Percentiles rank a stretch among this genome's conserved stretches.
These are phyloP conservation scores for Apamea monoglypha DNA, from an alignment of 2,888 invertebrate genomes.

Conservation along the genomic window DNA sequence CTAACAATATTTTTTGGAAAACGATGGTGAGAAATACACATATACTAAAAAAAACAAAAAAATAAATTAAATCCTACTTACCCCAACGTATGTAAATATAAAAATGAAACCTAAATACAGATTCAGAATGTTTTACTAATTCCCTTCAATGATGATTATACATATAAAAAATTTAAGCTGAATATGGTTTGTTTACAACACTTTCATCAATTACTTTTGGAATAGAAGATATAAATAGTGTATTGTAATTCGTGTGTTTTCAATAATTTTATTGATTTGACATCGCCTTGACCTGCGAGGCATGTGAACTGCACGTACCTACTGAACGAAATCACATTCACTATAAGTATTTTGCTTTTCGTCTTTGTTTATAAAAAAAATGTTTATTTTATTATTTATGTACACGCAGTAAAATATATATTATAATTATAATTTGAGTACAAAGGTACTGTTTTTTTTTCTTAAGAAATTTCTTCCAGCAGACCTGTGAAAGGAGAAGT, in stretches of 20 bases:
- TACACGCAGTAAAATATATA: no score
- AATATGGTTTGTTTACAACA: background rate
- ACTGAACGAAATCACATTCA: constrained; percentile 28
- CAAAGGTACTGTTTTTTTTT: no score
- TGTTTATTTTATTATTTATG: no score
- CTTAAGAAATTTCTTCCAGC: no score
- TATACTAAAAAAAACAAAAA: no score
- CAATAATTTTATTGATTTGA: constrained; percentile 56
- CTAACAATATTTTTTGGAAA: background rate
- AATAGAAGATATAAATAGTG: background rate
- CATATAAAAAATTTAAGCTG: background rate
- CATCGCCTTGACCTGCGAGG: constrained; percentile 58
- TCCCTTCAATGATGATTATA: background rate
- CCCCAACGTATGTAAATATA: no score
- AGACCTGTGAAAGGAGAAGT: no score
- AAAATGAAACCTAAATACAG: background rate
- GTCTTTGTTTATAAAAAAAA: background rate
- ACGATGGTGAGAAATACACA: no score
- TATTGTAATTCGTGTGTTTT: constrained; percentile 41
- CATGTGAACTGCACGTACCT: constrained; percentile 54
- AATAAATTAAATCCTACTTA: no score
- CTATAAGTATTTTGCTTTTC: background rate
- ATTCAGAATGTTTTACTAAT: no score
- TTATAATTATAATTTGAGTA: no score
- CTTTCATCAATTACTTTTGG: background rate